phyloP scores from a whole-genome alignment of 2,888 invertebrate species.

The Synanthedon andrenaeformis region DNA sequence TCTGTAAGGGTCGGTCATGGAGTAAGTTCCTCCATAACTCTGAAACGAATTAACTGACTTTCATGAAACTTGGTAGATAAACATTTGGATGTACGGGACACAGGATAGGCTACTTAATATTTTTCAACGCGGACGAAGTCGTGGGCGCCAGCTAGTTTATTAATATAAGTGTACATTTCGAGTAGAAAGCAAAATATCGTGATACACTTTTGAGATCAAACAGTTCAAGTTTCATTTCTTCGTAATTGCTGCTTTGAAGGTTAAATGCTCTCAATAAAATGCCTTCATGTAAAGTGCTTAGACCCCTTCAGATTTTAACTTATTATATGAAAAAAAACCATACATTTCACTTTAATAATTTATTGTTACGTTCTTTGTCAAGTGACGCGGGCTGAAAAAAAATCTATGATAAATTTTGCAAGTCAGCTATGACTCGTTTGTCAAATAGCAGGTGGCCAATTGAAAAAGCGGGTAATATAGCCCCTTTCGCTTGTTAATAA shows the following conservation, averaged over 20 bases:
- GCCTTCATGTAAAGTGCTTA: neutral
- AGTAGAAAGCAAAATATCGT: neutral
- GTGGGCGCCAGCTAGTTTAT: no score
- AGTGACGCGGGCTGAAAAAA: conserved; percentile 45
- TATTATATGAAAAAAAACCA: conserved; percentile 33
- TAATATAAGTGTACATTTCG: neutral
- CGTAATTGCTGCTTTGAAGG: neutral
- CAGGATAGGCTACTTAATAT: no score
- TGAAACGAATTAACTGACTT: no score
- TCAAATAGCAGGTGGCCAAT: conserved; percentile 40
- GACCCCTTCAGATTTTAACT: neutral
- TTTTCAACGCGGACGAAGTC: no score
- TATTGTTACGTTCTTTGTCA: conserved; percentile 48
- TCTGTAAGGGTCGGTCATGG: no score
- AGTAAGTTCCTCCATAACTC: no score
- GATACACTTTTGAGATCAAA: no score
- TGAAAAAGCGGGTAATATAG: conserved; percentile 9
- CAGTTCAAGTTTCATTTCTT: neutral
- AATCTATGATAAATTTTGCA: conserved; percentile 47
- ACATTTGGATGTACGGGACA: no score
- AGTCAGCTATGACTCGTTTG: conserved; percentile 57
- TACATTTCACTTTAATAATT: conserved; percentile 36
- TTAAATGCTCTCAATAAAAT: neutral
- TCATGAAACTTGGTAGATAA: no score
- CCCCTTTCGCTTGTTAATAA: conserved; percentile 12